Evolutionary conservation across 2,888 invertebrate species (phyloP).

Genomic region (Melanostoma scalare): DNA sequence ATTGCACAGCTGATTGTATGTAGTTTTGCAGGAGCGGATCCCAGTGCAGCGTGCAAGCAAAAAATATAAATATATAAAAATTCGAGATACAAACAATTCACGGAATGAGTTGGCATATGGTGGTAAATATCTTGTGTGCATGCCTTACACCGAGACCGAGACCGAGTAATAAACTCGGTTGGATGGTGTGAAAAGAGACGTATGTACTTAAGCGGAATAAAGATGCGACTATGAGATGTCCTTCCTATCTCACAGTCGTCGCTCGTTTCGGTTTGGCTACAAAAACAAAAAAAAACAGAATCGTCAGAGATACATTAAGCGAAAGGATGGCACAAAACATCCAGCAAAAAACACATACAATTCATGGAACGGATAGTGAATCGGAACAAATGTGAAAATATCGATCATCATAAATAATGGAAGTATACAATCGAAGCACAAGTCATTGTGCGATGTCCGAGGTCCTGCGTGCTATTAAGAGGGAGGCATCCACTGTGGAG

Average conservation of each 20-base stretch:
- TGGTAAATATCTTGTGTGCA: conserved; percentile 54
- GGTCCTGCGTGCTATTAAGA: neutral
- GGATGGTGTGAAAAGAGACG: conserved; percentile 55
- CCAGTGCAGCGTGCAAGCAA: conserved; percentile 19
- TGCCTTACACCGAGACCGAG: conserved; percentile 32
- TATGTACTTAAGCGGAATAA: conserved; percentile 56
- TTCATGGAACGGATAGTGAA: conserved; percentile 62
- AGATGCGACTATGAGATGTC: conserved; percentile 65
- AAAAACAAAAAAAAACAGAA: conserved; percentile 39
- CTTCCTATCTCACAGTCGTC: conserved; percentile 21
- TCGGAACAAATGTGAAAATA: conserved; percentile 71
- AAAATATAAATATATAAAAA: conserved; percentile 28
- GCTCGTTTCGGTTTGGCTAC: conserved; percentile 1
- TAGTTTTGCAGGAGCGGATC: conserved; percentile 35
- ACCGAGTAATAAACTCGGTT: conserved; percentile 53
- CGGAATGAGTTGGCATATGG: conserved; percentile 63
- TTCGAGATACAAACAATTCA: conserved; percentile 68
- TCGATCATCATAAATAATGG: conserved; percentile 72
- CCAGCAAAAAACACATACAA: conserved; percentile 16
- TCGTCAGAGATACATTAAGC: conserved; percentile 45
- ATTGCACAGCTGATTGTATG: conserved; percentile 69
- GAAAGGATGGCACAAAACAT: conserved; percentile 26
- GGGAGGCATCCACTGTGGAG: conserved; percentile 7
- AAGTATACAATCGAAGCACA: conserved; percentile 55
- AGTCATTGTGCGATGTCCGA: conserved; percentile 47